Percentiles rank a stretch among this genome's conserved stretches.
Conservation (phyloP, 1,140 invertebrate species). For the Penaeus japonicus region DNA sequence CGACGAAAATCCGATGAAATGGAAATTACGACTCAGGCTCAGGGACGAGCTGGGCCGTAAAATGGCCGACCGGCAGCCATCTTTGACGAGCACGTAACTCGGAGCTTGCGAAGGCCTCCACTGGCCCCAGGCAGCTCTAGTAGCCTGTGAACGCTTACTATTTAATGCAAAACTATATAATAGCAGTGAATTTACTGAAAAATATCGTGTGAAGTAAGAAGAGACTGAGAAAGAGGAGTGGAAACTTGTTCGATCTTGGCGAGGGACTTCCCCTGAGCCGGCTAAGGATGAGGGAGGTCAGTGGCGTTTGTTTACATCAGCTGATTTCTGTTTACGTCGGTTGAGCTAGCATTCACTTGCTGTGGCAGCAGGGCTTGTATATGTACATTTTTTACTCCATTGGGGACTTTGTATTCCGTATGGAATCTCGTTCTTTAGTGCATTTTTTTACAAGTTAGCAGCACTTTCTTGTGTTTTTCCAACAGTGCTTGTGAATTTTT, state of each 20-base stretch:
- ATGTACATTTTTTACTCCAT: no score
- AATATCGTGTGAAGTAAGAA: not conserved
- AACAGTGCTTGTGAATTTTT: no score
- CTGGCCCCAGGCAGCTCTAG: not conserved
- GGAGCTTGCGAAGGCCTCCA: not conserved
- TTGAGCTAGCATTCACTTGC: not conserved
- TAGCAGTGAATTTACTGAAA: not conserved
- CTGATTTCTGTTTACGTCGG: conserved; percentile 34
- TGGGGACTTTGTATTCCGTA: no score
- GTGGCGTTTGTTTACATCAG: conserved; percentile 48
- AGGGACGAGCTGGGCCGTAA: not conserved
- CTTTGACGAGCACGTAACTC: conserved; percentile 49
- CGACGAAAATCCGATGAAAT: not conserved
- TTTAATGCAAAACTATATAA: not conserved
- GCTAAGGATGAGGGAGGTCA: conserved; percentile 46
- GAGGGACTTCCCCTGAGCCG: not conserved
- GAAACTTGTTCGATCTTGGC: not conserved
- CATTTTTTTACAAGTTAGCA: no score
- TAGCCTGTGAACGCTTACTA: not conserved
- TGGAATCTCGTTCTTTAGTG: no score
- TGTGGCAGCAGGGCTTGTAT: no score
- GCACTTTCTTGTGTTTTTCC: no score
- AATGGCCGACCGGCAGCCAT: conserved; percentile 55
- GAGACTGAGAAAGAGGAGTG: not conserved
- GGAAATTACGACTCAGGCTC: conserved; percentile 6